phyloP scores from a whole-genome alignment of 1,140 invertebrate species.

The Temnothorax nylanderi region DNA sequence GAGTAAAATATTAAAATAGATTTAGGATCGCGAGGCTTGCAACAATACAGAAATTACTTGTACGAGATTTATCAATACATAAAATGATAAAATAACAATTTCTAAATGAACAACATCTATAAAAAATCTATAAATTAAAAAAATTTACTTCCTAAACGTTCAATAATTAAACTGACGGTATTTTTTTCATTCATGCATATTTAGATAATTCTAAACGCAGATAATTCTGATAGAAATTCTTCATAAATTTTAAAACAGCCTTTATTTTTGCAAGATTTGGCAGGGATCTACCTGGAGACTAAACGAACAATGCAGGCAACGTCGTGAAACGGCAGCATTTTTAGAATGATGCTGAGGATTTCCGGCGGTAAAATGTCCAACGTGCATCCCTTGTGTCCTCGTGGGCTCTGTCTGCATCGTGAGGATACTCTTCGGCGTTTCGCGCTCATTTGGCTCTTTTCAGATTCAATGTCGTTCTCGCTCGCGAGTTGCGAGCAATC shows the following conservation, averaged over 20 bases:
- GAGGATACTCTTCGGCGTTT: conserved; percentile 67
- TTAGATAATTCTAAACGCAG: neutral
- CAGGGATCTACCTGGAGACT: conserved; percentile 79
- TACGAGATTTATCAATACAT: neutral
- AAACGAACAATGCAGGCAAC: conserved; percentile 78
- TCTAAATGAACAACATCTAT: neutral
- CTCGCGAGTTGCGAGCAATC: conserved; percentile 17
- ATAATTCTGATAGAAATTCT: neutral
- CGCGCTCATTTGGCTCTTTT: conserved; percentile 69
- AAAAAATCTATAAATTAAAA: neutral
- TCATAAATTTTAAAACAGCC: neutral
- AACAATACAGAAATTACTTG: neutral
- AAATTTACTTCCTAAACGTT: neutral
- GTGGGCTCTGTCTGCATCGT: conserved; percentile 39
- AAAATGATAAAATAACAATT: neutral
- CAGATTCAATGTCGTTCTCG: neutral
- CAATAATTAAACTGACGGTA: neutral
- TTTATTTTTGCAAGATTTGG: neutral
- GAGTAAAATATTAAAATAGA: neutral
- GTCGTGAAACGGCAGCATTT: conserved; percentile 76
- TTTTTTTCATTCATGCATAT: neutral
- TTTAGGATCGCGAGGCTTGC: neutral
- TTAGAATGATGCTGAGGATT: conserved; percentile 81
- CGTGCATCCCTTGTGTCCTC: conserved; percentile 41
- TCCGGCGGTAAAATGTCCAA: conserved; percentile 81